Base-by-base conservation (phyloP, 2,888 invertebrate genomes). In the Drosophila leonis region DNA sequence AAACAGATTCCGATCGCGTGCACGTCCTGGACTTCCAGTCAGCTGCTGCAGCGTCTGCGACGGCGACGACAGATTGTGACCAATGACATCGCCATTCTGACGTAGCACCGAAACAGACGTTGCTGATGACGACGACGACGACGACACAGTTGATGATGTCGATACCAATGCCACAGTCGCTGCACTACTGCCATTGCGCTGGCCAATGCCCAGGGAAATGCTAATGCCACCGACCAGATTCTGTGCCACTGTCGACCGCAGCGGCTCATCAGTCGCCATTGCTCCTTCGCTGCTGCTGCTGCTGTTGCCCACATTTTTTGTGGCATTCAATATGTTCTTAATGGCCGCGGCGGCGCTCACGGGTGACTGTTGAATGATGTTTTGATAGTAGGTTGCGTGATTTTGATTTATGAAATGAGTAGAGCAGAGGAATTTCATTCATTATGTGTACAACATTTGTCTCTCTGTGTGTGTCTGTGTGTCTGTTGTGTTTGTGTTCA, bases 1-100 rank as follows among this genome's bases (percentile, higher is more conserved):
- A 81, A 93, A 93, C 54, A 93, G 79, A 90, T 93, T 93, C 67
- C 93, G 91, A 90, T 93, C 93, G 74, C 93, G 90, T 59, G 93
- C 93, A 72, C 93, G 90, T 83, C 92, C 92, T 71, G 93, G 93
- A 90, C 93, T 93, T 74, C 93, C 92, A 72, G 90, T 91, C 69
- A 92, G 84, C 83, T 92, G 92, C 72, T 92, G 92, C 51, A 92
- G 80, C 63, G 91, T 91, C 78, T 93, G 92, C 55, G 49, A 49
- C 49, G 91, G 91, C 55, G 91, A 87, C 65, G 91, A 77, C 55
- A 92, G 78, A 67, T 78, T 68, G 49, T 77, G 51, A 18, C 46
- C 63, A 57, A 71, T 64, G 41, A 56, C 61, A 52, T 78, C 78
- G 65, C 90, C 91, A 66, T 88, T 90, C 64, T 84, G 87, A 6